phyloP scores from a whole-genome alignment of 2,888 invertebrate species.

The Drosophila meridiana region DNA sequence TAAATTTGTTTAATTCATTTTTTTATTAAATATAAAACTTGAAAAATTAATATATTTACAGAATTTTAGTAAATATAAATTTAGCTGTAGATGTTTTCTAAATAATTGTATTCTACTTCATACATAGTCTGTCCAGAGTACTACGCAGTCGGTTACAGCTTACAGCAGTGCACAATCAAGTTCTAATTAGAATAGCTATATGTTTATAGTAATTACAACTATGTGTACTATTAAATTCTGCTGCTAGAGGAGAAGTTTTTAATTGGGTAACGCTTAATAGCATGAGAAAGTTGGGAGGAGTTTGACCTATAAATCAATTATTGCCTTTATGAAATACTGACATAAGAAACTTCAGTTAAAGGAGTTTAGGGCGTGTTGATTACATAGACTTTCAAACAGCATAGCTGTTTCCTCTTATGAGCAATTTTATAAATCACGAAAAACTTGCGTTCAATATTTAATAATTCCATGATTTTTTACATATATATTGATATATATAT shows the following conservation, averaged over 20 bases:
- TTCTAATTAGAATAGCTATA: neutral
- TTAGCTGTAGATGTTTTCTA: no score
- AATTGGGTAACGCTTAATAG: slow-evolving; percentile 49
- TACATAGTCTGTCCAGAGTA: neutral
- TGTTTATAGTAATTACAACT: neutral
- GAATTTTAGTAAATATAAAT: no score
- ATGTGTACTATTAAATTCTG: neutral
- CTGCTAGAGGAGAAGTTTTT: slow-evolving; percentile 14
- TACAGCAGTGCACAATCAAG: slow-evolving; percentile 31
- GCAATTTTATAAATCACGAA: neutral
- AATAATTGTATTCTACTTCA: neutral
- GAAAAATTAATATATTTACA: neutral
- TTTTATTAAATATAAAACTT: neutral
- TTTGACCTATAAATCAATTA: slow-evolving; percentile 81
- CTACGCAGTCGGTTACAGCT: neutral
- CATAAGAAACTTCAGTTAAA: neutral
- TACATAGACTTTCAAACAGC: neutral
- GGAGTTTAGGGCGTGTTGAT: slow-evolving; percentile 4
- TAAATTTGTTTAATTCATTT: neutral
- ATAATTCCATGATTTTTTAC: neutral
- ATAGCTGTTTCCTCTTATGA: neutral
- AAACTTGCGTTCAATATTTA: neutral
- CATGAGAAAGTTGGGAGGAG: slow-evolving; percentile 47
- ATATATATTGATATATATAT: slow-evolving; percentile 5
- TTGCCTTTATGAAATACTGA: slow-evolving; percentile 52